Evolutionary conservation across 2,113 vertebrate genomes (phyloP).

Genomic region (Hippotragus niger): DNA sequence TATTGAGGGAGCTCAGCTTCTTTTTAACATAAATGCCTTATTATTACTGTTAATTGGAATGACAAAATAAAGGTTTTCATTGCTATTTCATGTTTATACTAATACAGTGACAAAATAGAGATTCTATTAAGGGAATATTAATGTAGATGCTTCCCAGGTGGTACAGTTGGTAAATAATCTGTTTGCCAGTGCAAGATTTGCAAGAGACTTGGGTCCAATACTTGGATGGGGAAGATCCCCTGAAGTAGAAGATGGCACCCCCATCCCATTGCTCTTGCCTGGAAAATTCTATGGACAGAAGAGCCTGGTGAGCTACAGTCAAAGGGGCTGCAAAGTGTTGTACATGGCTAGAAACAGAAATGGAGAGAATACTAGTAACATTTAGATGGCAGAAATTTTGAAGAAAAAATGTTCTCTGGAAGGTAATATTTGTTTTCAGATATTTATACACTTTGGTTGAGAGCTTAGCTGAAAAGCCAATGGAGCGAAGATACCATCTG

Average conservation of each 20-base stretch:
- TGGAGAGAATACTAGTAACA: neutral
- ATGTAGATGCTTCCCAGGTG: neutral
- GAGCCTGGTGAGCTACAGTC: neutral
- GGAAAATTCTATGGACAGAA: neutral
- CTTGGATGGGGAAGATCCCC: neutral
- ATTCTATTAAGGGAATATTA: neutral
- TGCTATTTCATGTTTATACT: neutral
- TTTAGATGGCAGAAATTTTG: neutral
- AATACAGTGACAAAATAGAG: neutral
- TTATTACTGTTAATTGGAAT: neutral
- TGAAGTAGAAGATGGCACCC: neutral
- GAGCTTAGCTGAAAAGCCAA: neutral
- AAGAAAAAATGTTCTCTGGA: neutral
- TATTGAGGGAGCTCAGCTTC: neutral
- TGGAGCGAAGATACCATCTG: neutral
- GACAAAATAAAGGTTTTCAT: neutral
- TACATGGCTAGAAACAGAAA: neutral
- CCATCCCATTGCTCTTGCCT: neutral
- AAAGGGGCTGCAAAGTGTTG: neutral
- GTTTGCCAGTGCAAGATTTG: neutral
- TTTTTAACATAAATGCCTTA: neutral
- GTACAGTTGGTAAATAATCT: neutral
- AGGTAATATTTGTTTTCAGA: neutral
- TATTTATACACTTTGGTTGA: neutral
- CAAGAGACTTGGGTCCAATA: neutral